Conservation (phyloP, 1,140 invertebrate species). For the Carcinoscorpius rotundicauda region DNA sequence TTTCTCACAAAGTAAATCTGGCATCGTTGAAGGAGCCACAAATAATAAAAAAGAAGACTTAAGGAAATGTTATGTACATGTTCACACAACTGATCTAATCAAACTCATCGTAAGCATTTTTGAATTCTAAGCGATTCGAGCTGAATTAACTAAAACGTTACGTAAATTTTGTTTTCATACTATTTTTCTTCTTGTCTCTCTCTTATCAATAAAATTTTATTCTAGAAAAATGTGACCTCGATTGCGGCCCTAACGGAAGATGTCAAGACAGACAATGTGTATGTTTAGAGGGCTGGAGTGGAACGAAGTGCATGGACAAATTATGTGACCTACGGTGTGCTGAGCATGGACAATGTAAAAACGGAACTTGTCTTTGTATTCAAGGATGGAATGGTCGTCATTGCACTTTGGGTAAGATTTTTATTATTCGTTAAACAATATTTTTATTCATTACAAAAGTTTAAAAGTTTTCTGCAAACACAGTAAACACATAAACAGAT, state of each 20-base stretch:
- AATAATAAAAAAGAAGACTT: no score
- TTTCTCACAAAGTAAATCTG: no score
- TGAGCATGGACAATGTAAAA: constrained; percentile 92
- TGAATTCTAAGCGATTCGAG: no score
- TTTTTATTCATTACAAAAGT: no score
- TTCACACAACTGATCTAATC: no score
- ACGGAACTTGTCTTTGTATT: constrained; percentile 91
- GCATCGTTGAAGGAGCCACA: no score
- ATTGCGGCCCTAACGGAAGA: constrained; percentile 78
- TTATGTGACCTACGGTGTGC: constrained; percentile 80
- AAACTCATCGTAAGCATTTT: no score
- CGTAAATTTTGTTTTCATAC: neutral
- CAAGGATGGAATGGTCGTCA: constrained; percentile 96
- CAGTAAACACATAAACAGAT: no score
- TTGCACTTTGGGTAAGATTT: constrained; percentile 78
- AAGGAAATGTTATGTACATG: no score
- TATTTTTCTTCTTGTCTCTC: constrained; percentile 9
- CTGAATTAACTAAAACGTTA: no score
- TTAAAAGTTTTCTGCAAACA: no score
- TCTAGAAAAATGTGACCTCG: constrained; percentile 72
- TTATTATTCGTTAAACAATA: no score
- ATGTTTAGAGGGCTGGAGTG: constrained; percentile 83
- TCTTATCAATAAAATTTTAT: constrained; percentile 4
- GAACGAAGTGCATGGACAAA: constrained; percentile 66
- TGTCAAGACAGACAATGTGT: constrained; percentile 78